These are phyloP conservation scores for Diloba caeruleocephala DNA, from an alignment of 2,888 invertebrate genomes.

Conservation along the genomic window DNA sequence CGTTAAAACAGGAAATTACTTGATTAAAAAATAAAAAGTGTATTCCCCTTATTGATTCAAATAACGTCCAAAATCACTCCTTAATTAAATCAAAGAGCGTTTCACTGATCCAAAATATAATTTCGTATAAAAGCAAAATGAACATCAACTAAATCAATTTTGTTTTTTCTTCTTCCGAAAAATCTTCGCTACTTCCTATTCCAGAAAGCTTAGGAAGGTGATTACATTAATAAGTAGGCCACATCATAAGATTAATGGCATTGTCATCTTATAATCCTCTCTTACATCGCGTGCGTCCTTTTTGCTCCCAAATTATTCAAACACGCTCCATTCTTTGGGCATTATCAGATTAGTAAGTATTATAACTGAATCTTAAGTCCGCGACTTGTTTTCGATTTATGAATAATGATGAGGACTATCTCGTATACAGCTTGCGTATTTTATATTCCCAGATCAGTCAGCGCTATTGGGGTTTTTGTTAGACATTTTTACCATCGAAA, in stretches of 20 bases:
- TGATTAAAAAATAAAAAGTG: too few species aligned
- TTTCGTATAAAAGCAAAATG: slow-evolving; percentile 13
- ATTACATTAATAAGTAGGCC: slow-evolving; percentile 45
- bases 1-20: too few species aligned
- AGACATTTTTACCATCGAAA: too few species aligned
- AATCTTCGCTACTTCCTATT: slow-evolving; percentile 20
- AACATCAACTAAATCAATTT: slow-evolving; percentile 34
- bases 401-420: not conserved
- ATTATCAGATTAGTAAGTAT: slow-evolving; percentile 16
- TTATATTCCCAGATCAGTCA: too few species aligned
- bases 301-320: slow-evolving; percentile 22
- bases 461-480: too few species aligned
- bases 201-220: slow-evolving; percentile 39
- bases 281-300: slow-evolving; percentile 16
- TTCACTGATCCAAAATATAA: too few species aligned
- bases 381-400: not conserved
- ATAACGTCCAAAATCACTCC: too few species aligned
- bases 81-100: too few species aligned
- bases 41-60: too few species aligned
- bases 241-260: slow-evolving; percentile 42
- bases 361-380: slow-evolving; percentile 3
- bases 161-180: slow-evolving; percentile 18
- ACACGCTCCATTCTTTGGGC: slow-evolving; percentile 11
- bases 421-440: too few species aligned
- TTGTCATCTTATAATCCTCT: slow-evolving; percentile 45